Evolutionary conservation across 2,888 invertebrate species (phyloP).

Genomic region (Alloplasta piceator): DNA sequence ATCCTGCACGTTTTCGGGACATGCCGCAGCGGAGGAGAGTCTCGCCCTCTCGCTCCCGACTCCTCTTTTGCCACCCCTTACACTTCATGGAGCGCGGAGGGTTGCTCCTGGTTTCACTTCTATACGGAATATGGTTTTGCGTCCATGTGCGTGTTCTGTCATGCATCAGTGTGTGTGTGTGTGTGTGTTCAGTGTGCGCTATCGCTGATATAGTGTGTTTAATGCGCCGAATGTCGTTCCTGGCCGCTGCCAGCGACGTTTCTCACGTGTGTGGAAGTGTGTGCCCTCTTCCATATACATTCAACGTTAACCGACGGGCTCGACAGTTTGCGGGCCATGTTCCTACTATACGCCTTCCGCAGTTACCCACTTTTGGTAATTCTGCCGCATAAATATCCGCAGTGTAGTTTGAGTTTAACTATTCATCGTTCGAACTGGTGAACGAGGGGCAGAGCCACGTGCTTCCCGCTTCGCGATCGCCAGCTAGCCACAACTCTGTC

Average conservation of each 20-base stretch:
- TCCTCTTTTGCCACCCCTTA: conserved; percentile 22
- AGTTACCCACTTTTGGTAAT: conserved; percentile 67
- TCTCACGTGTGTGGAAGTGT: conserved; percentile 17
- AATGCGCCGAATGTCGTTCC: conserved; percentile 58
- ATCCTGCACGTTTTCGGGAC: conserved; percentile 63
- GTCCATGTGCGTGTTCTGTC: neutral
- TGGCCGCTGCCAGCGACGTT: conserved; percentile 45
- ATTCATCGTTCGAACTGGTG: conserved; percentile 62
- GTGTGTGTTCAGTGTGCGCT: conserved; percentile 49
- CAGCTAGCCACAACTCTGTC: conserved; percentile 24
- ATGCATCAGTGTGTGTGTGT: conserved; percentile 7
- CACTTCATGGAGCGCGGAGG: conserved; percentile 31
- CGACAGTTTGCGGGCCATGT: conserved; percentile 60
- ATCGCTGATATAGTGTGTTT: conserved; percentile 35
- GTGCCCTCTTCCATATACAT: conserved; percentile 24
- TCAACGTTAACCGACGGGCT: conserved; percentile 48
- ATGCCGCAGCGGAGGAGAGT: conserved; percentile 52
- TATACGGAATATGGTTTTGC: neutral
- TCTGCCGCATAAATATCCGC: conserved; percentile 68
- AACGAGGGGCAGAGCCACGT: conserved; percentile 37
- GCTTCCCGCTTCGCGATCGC: conserved; percentile 33
- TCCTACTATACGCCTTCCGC: conserved; percentile 60
- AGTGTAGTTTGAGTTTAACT: conserved; percentile 68
- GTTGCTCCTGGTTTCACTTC: conserved; percentile 25
- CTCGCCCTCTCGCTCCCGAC: conserved; percentile 20